Base-by-base conservation (phyloP, 2,113 vertebrate species). In the Myocastor coypus region DNA sequence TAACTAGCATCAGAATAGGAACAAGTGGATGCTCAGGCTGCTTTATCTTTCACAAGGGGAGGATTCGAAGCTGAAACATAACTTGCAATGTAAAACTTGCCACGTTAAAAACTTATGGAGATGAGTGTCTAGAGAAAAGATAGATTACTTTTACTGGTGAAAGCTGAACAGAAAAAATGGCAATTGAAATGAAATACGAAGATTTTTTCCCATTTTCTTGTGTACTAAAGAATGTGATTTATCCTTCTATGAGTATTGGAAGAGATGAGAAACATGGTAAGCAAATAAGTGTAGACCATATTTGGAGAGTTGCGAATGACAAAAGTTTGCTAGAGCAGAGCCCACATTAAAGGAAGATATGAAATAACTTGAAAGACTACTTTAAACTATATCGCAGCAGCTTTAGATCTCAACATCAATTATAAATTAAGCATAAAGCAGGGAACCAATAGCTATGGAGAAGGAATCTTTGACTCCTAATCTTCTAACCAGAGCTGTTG, bases 181-280 rank as follows among this genome's bases (percentile, higher is more conserved):
- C 4, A 26, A 59, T 83, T 93, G 64, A 92, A 81, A 37, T 80
- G 57, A 42, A 96, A 88, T 69, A 50, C 87, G 9, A 87, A 57
- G 50, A 84, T 57, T 68, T 93, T 46, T 22, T 92, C 32, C 42
- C 28, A 1, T 81, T 81, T 7, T 0, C 32, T 89, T 81, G 22
- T 20, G 88, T 46, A 57, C 13, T 37, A 68, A 34, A 42, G 20
- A 63, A 19, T 59, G 11, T 82, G 66, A 84, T 64, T 94, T 83
- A 52, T 3, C 91, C 7, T 94, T 95, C 2, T 30, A 40, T 66
- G 24, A 6, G 30, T 59, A 37, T 50, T 61, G 46, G 50, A 69
- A 61, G 50, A 46, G 59, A 83, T 26, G 32, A 55, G 30, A 94
- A 91, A 75, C 46, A 63, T 50, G 2, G 13, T 61, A 37, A 95